phyloP scores from a whole-genome alignment of 2,888 invertebrate genomes.

The Deladenus siricidicola region DNA sequence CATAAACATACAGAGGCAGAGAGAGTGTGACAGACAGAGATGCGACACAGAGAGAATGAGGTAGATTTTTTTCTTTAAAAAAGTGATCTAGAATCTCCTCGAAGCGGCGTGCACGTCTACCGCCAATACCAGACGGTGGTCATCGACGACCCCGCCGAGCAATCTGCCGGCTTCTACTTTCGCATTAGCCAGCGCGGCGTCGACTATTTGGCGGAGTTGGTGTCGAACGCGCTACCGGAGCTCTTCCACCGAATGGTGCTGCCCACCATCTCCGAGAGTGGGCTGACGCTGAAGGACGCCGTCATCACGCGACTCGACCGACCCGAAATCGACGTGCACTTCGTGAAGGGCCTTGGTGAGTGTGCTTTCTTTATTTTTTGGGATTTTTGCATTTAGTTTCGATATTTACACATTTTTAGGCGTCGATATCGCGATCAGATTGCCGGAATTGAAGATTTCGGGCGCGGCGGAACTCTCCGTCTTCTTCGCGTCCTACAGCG shows the following conservation, averaged over 20 bases:
- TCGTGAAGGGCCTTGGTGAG: constrained; percentile 27
- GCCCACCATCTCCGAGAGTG: constrained; percentile 29
- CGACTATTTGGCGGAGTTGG: constrained; percentile 33
- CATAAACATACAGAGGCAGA: not conserved
- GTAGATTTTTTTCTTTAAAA: not conserved
- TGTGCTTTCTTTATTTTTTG: no score
- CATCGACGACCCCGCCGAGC: constrained; percentile 24
- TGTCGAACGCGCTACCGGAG: constrained; percentile 28
- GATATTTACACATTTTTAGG: constrained; percentile 11
- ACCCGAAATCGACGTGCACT: constrained; percentile 38
- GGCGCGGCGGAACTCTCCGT: constrained; percentile 29
- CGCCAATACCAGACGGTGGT: constrained; percentile 22
- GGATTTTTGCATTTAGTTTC: not conserved
- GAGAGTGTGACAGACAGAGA: not conserved
- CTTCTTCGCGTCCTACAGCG: constrained; percentile 26
- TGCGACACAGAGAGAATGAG: not conserved
- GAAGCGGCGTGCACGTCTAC: constrained; percentile 7
- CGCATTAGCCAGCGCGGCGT: constrained; percentile 31
- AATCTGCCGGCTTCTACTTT: constrained; percentile 35
- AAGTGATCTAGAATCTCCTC: no score
- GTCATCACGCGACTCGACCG: constrained; percentile 28
- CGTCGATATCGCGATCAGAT: constrained; percentile 20
- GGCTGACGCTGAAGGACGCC: constrained; percentile 24
- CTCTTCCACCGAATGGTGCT: constrained; percentile 35
- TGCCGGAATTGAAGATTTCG: constrained; percentile 25